A percentile compares a stretch with the other conserved stretches of the same genome.
These are phyloP conservation scores for Vireo altiloquus DNA, from an alignment of 2,113 vertebrate species.

Conservation along the genomic window DNA sequence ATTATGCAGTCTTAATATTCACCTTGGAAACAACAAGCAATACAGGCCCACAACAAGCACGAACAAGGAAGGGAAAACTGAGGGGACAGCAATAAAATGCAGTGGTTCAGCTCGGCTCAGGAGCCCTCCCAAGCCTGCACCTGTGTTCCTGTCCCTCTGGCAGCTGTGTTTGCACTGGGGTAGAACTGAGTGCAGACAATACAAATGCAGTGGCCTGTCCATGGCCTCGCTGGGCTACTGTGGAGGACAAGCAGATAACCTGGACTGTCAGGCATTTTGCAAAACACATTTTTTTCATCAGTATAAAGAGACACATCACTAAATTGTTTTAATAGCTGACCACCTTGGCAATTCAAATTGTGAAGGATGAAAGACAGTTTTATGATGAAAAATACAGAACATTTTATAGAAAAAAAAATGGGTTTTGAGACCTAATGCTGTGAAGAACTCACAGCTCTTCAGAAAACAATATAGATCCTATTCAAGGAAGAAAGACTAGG, in stretches of 20 bases:
- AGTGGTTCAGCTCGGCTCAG: accelerated
- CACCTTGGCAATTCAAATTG: neutral
- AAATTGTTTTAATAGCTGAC: neutral
- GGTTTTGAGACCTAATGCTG: neutral
- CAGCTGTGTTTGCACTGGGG: neutral
- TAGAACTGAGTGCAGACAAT: neutral
- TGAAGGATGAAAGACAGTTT: neutral
- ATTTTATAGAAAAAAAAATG: neutral
- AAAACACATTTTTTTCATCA: neutral
- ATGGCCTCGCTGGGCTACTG: accelerated
- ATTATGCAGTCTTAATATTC: neutral
- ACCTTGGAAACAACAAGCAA: neutral
- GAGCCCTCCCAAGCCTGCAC: neutral
- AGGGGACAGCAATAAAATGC: neutral
- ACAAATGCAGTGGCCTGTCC: accelerated
- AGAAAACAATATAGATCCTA: neutral
- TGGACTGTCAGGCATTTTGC: neutral
- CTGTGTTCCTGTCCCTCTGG: neutral
- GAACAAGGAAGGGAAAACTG: neutral
- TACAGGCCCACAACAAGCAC: neutral
- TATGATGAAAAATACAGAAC: neutral
- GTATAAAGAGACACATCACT: accelerated
- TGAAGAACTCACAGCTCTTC: neutral
- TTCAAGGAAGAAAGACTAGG: neutral
- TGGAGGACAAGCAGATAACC: neutral